Conservation (phyloP, 2,888 invertebrate genomes). For the Apoda limacodes region DNA sequence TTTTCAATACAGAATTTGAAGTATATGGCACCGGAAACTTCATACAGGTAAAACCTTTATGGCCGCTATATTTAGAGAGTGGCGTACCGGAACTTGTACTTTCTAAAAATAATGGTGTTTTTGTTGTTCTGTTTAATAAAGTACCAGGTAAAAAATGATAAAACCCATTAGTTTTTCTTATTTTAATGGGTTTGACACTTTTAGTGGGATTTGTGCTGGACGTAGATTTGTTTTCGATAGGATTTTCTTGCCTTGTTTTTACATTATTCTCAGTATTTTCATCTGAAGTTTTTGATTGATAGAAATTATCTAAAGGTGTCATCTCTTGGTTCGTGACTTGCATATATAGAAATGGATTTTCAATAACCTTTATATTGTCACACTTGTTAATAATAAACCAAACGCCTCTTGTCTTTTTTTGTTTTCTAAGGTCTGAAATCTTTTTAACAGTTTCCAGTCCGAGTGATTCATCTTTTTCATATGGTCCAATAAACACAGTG, state of each 20-base stretch:
- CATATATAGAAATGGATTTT: conserved; percentile 48
- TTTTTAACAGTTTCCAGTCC: conserved; percentile 52
- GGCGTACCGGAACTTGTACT: no score
- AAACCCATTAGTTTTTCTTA: conserved; percentile 42
- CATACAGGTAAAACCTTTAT: no score
- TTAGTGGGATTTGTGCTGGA: conserved; percentile 22
- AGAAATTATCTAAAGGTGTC: neutral
- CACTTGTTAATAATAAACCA: conserved; percentile 52
- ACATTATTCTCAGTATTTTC: conserved; percentile 8
- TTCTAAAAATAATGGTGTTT: no score
- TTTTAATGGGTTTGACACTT: conserved; percentile 48
- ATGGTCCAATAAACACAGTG: conserved; percentile 56
- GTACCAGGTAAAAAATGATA: conserved; percentile 34
- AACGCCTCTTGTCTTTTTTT: conserved; percentile 40
- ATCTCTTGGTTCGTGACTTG: conserved; percentile 17
- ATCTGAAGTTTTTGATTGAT: neutral
- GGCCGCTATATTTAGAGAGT: no score
- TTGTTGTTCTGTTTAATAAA: conserved; percentile 21
- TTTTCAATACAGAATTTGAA: conserved; percentile 5
- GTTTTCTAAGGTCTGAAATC: conserved; percentile 19
- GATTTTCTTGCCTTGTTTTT: conserved; percentile 5
- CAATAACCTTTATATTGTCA: conserved; percentile 47
- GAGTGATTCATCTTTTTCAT: conserved; percentile 43
- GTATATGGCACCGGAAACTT: no score
- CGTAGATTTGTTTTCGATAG: conserved; percentile 4